Evolutionary conservation across 2,113 vertebrate genomes (phyloP).

Genomic region (Cryptomyrus ogoouensis): DNA sequence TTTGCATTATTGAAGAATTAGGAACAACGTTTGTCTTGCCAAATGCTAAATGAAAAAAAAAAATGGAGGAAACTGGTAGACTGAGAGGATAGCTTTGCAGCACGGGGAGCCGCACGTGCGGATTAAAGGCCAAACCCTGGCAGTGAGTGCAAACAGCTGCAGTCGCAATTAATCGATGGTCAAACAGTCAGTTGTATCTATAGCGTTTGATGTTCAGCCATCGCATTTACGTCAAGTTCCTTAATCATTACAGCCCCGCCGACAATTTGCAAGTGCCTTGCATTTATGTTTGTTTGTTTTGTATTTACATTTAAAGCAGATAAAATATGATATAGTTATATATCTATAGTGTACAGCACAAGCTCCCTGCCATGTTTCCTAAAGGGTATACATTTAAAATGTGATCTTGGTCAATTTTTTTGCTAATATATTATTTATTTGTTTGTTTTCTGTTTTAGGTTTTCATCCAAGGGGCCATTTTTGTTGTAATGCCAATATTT

Average conservation of each 20-base stretch:
- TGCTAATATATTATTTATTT: slow-evolving; percentile 16
- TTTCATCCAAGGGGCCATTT: slow-evolving; percentile 53
- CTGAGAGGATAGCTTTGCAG: neutral
- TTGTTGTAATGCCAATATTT: slow-evolving; percentile 30
- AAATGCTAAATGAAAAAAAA: neutral
- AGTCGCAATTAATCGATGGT: neutral
- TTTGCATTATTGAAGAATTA: neutral
- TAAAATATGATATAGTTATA: neutral
- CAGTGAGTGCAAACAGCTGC: neutral
- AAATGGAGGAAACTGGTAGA: neutral
- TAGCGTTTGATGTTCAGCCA: neutral
- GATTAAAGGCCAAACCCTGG: neutral
- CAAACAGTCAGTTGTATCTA: neutral
- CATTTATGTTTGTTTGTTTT: neutral
- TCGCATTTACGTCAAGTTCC: neutral
- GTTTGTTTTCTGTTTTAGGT: slow-evolving; percentile 42
- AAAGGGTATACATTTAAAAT: slow-evolving; percentile 24
- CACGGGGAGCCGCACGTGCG: neutral
- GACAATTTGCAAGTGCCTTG: too few species aligned
- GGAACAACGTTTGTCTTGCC: neutral
- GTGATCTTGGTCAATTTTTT: neutral
- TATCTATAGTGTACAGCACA: neutral
- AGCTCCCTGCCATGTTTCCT: neutral
- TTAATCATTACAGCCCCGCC: neutral
- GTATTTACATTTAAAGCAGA: neutral